These are phyloP conservation scores for Oryzias dopingdopingensis DNA, from an alignment of 2,797 vertebrate genomes.

Conservation along the genomic window DNA sequence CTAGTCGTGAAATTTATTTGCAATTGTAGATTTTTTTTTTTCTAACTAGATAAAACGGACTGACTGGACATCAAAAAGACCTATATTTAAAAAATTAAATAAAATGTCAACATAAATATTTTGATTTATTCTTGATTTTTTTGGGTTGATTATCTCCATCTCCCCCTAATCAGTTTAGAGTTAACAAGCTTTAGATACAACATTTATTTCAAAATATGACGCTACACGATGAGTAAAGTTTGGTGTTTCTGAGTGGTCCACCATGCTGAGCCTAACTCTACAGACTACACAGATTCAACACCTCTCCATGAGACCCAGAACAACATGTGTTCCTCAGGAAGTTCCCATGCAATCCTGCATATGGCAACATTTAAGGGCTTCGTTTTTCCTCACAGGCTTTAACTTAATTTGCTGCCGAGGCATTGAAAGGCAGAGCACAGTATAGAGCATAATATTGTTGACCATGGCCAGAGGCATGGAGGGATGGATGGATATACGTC, in stretches of 20 bases:
- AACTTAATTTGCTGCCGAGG: constrained; percentile 82
- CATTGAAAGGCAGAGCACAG: constrained; percentile 76
- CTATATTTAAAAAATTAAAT: constrained; percentile 11
- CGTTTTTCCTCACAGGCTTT: constrained; percentile 81
- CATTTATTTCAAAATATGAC: constrained; percentile 56
- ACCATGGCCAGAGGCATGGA: constrained; percentile 61
- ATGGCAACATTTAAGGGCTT: constrained; percentile 85
- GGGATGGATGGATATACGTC: constrained; percentile 46
- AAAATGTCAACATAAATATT: constrained; percentile 25
- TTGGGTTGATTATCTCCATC: constrained; percentile 18
- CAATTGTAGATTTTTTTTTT: not conserved
- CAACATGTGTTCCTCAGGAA: constrained; percentile 83
- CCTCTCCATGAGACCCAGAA: constrained; percentile 77
- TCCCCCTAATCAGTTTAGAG: constrained; percentile 12
- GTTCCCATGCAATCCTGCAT: constrained; percentile 86
- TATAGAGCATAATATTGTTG: constrained; percentile 72
- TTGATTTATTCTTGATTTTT: constrained; percentile 22
- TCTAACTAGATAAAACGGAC: too few relatives aligned
- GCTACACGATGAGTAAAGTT: constrained; percentile 43
- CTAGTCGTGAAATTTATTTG: constrained; percentile 30
- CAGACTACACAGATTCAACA: constrained; percentile 76
- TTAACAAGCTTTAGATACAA: constrained; percentile 49
- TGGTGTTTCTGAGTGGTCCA: constrained; percentile 52
- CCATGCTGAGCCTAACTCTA: constrained; percentile 52
- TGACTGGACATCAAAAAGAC: not conserved